Percentiles rank a stretch among this genome's conserved stretches.
These are phyloP conservation scores for Argyresthia goedartella DNA, from an alignment of 2,888 invertebrate genomes.

Conservation along the genomic window DNA sequence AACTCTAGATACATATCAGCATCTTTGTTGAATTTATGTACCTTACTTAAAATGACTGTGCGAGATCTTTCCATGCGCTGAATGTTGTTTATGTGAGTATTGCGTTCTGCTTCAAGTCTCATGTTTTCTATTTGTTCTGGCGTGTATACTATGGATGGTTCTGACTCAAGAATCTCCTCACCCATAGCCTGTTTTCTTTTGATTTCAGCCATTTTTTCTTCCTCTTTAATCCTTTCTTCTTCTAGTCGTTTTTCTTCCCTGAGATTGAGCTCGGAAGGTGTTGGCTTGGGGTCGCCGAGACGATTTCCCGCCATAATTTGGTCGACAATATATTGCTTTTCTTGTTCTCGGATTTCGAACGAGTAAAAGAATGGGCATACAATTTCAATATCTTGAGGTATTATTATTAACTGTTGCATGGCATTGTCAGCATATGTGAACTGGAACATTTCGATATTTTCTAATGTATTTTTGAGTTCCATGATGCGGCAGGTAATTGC, in stretches of 20 bases:
- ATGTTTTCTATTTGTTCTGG: constrained; percentile 36
- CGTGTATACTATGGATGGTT: constrained; percentile 23
- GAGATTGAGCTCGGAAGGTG: constrained; percentile 39
- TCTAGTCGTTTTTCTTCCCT: constrained; percentile 34
- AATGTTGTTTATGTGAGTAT: constrained; percentile 33
- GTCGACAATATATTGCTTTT: constrained; percentile 58
- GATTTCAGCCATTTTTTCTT: constrained; percentile 37
- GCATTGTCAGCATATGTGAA: constrained; percentile 81
- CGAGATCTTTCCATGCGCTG: constrained; percentile 57
- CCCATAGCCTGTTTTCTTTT: constrained; percentile 35
- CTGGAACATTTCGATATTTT: constrained; percentile 70
- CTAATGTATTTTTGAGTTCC: constrained; percentile 69
- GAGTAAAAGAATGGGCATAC: constrained; percentile 74
- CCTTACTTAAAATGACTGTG: constrained; percentile 20
- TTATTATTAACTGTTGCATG: constrained; percentile 76
- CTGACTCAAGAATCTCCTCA: constrained; percentile 28
- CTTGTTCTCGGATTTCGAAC: constrained; percentile 60
- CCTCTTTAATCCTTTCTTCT: constrained; percentile 29
- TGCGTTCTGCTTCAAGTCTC: constrained; percentile 32
- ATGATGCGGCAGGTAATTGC: constrained; percentile 69
- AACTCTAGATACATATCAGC: constrained; percentile 43
- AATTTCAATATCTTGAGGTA: constrained; percentile 76
- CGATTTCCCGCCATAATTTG: constrained; percentile 52
- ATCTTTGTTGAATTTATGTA: constrained; percentile 39
- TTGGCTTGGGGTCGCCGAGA: constrained; percentile 43